A percentile compares a stretch with the other conserved stretches of the same genome.
These are phyloP conservation scores for Charina bottae DNA, from an alignment of 2,113 vertebrate species.

Conservation along the genomic window DNA sequence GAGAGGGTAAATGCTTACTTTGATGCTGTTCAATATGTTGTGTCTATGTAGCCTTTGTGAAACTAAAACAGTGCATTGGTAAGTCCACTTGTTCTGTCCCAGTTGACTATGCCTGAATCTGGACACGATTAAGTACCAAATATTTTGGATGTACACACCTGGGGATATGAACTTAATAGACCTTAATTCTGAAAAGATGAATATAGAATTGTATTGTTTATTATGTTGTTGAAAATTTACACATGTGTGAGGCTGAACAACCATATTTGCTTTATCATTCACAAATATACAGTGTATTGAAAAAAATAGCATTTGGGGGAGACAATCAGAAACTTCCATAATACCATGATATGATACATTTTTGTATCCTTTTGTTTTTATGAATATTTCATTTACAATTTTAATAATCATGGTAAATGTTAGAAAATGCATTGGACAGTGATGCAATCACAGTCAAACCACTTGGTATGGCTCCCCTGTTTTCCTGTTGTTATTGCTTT, in stretches of 20 bases:
- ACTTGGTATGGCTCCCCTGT: neutral
- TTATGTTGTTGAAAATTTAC: too few relatives aligned
- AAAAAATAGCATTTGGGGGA: too few relatives aligned
- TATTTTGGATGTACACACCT: too few relatives aligned
- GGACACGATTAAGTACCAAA: neutral
- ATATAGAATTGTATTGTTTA: too few relatives aligned
- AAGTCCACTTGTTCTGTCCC: neutral
- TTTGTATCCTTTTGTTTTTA: neutral
- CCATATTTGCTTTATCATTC: too few relatives aligned
- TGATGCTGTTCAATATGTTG: neutral
- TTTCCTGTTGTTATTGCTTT: neutral
- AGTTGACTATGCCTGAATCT: neutral
- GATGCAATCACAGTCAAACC: neutral
- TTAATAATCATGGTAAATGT: neutral
- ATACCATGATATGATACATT: too few relatives aligned
- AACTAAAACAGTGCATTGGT: neutral
- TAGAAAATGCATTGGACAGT: neutral
- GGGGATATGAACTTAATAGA: too few relatives aligned
- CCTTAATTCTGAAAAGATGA: too few relatives aligned
- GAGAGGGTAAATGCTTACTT: neutral
- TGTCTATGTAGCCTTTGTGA: neutral
- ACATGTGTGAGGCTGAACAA: too few relatives aligned
- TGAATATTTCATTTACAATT: neutral
- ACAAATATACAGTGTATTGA: too few relatives aligned
- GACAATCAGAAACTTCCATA: too few relatives aligned